phyloP scores from a whole-genome alignment of 2,113 vertebrate species.

The Spea bombifrons region DNA sequence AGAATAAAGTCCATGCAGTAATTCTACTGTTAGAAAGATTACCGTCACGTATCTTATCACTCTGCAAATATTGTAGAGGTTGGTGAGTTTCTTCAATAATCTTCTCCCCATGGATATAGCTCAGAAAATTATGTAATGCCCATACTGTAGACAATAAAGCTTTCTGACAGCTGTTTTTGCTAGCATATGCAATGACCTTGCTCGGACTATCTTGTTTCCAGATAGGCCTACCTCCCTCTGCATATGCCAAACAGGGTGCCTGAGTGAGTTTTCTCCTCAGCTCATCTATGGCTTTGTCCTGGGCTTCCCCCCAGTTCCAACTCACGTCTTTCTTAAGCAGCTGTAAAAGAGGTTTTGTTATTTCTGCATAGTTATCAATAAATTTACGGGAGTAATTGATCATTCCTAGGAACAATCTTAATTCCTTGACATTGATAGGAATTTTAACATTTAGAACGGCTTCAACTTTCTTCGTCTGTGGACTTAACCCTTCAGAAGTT shows the following conservation, averaged over 20 bases:
- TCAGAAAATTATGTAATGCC: too few relatives aligned
- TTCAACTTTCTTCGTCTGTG: background rate
- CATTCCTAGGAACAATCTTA: background rate
- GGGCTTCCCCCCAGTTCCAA: background rate
- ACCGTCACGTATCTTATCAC: too few relatives aligned
- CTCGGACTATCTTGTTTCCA: background rate
- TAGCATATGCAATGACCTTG: background rate
- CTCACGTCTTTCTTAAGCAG: background rate
- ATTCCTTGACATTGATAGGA: background rate
- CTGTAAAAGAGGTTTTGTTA: background rate
- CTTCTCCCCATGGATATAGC: too few relatives aligned
- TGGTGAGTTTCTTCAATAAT: too few relatives aligned
- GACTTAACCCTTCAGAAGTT: background rate
- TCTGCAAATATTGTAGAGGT: too few relatives aligned
- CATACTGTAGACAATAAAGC: too few relatives aligned
- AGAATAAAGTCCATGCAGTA: too few relatives aligned
- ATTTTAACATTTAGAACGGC: background rate
- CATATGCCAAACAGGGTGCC: background rate
- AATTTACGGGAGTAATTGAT: background rate
- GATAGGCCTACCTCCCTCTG: background rate
- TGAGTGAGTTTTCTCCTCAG: background rate
- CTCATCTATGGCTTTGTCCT: background rate
- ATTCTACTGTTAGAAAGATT: too few relatives aligned
- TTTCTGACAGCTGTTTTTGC: too few relatives aligned
- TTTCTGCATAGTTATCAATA: background rate